phyloP scores from a whole-genome alignment of 2,888 invertebrate genomes.

The Drosophila pegasa region DNA sequence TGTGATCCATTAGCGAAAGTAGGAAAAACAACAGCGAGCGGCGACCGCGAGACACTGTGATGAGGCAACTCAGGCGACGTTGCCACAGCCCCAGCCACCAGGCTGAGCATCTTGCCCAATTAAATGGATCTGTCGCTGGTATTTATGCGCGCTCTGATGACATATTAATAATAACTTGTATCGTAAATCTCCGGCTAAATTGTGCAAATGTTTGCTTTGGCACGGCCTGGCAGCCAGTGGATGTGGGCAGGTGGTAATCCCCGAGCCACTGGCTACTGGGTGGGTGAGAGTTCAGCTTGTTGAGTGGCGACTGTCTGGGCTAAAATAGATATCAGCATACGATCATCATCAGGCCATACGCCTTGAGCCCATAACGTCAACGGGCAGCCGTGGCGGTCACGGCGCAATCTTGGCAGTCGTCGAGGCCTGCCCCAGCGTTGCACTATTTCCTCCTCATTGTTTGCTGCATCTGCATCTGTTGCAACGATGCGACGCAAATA shows the following conservation, averaged over 20 bases:
- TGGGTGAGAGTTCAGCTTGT: conserved; percentile 74
- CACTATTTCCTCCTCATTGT: too few species aligned
- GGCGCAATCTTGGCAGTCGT: neutral
- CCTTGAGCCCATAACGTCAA: conserved; percentile 32
- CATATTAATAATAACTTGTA: conserved; percentile 81
- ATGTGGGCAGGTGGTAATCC: conserved; percentile 59
- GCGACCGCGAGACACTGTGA: neutral
- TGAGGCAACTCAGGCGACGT: conserved; percentile 15
- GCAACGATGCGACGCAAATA: conserved; percentile 39
- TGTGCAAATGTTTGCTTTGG: conserved; percentile 60
- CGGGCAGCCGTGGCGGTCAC: neutral
- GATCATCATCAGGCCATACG: conserved; percentile 4
- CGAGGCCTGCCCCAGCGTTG: too few species aligned
- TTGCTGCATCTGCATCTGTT: conserved; percentile 21
- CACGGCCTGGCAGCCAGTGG: too few species aligned
- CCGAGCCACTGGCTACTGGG: neutral
- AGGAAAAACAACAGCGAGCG: conserved; percentile 8
- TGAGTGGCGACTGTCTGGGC: conserved; percentile 57
- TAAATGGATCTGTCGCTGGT: conserved; percentile 47
- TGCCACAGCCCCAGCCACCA: conserved; percentile 33
- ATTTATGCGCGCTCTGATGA: conserved; percentile 64
- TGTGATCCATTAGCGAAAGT: conserved; percentile 60
- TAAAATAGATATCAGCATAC: conserved; percentile 15
- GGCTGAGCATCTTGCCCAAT: conserved; percentile 66
- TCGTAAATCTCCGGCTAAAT: conserved; percentile 72